These are phyloP conservation scores for Corythaeola cristata DNA, from an alignment of 2,113 vertebrate genomes.

Conservation along the genomic window DNA sequence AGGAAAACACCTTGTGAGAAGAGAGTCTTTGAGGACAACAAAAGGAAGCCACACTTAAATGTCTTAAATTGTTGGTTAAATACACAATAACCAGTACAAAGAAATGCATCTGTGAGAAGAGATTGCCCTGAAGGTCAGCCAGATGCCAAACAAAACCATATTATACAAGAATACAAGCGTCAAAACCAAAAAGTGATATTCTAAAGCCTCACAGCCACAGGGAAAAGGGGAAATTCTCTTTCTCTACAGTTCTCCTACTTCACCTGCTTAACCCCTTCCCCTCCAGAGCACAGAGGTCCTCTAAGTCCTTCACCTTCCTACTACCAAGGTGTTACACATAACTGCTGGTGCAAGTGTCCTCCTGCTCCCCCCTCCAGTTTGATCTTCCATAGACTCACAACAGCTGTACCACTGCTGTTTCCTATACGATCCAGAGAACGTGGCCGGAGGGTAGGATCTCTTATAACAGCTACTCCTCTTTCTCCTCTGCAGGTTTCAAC, in stretches of 20 bases:
- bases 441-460: not conserved
- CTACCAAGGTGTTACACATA: not conserved
- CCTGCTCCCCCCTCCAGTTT: not conserved
- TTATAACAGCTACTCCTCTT: not conserved
- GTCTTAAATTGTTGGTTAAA: not conserved
- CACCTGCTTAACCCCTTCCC: not conserved
- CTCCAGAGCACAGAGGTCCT: not conserved
- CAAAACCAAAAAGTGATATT: not conserved
- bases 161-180: not conserved
- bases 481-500: not conserved
- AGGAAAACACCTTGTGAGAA: not conserved
- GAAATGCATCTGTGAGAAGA: not conserved
- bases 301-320: not conserved
- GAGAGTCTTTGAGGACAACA: not conserved
- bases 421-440: not conserved
- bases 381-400: not conserved
- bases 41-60: not conserved
- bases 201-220: not conserved
- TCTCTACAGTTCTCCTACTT: fast-evolving
- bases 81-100: not conserved
- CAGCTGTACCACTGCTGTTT: not conserved
- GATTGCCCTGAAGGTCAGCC: not conserved
- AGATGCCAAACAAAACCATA: not conserved
- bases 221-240: not conserved
- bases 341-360: fast-evolving